Evolutionary conservation across 1,140 invertebrate genomes (phyloP).

Genomic region (Platorchestia sp.): DNA sequence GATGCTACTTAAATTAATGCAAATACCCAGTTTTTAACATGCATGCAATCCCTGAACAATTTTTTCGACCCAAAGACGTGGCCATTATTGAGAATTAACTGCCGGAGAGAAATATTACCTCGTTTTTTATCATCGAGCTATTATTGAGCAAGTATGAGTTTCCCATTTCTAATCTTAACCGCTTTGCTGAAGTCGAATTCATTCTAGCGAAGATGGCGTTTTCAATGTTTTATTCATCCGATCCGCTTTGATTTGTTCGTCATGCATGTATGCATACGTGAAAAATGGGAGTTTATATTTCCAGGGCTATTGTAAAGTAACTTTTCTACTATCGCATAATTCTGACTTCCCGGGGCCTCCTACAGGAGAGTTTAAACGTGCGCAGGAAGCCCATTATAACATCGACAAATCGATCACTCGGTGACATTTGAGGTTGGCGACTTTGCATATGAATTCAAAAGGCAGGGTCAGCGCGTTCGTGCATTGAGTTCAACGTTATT

Average conservation of each 20-base stretch:
- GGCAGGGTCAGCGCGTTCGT: neutral
- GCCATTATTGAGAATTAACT: neutral
- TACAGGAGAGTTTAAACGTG: neutral
- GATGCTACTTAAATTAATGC: neutral
- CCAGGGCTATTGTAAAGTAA: neutral
- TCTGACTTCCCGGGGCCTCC: neutral
- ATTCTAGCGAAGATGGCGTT: neutral
- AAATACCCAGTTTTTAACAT: neutral
- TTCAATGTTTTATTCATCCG: neutral
- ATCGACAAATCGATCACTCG: slow-evolving; percentile 3
- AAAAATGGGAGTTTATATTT: neutral
- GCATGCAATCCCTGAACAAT: neutral
- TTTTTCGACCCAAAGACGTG: neutral
- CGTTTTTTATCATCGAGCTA: neutral
- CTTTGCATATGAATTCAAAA: slow-evolving; percentile 55
- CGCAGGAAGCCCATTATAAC: slow-evolving; percentile 43
- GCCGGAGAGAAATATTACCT: neutral
- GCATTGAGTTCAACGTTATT: slow-evolving; percentile 45
- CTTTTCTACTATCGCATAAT: neutral
- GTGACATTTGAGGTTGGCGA: slow-evolving; percentile 40
- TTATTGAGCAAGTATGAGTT: neutral
- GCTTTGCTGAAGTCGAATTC: neutral
- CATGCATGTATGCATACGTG: neutral
- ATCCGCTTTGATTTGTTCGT: neutral
- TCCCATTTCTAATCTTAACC: neutral